Evolutionary conservation across 2,113 vertebrate genomes (phyloP).

Genomic region (Elgaria multicarinata): DNA sequence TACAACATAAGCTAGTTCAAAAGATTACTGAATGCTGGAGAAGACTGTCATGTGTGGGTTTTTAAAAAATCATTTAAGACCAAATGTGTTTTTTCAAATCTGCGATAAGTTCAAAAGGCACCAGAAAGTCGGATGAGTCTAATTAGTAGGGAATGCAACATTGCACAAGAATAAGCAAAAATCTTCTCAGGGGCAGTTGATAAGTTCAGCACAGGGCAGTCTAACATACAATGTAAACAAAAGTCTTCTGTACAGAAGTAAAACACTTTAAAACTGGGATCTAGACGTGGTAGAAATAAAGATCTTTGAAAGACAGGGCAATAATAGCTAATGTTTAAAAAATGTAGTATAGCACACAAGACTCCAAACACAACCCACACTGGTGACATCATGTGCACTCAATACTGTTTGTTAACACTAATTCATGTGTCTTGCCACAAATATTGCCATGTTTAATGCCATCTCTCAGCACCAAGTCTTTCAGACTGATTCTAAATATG

Average conservation of each 20-base stretch:
- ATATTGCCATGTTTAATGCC: not conserved
- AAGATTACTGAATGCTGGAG: constrained; percentile 53
- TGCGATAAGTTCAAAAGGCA: constrained; percentile 66
- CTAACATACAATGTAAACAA: constrained; percentile 35
- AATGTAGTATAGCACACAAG: not conserved
- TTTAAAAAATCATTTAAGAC: constrained; percentile 32
- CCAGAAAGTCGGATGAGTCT: constrained; percentile 64
- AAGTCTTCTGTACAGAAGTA: not conserved
- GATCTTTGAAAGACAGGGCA: not conserved
- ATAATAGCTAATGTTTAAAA: not conserved
- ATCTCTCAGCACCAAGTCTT: not conserved
- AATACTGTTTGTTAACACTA: not conserved
- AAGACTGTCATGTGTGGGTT: constrained; percentile 33
- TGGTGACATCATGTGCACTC: not conserved
- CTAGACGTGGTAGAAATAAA: not conserved
- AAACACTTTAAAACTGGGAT: not conserved
- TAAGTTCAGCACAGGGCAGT: constrained; percentile 48
- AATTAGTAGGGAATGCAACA: constrained; percentile 72
- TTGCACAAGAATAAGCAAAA: constrained; percentile 72
- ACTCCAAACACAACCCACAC: not conserved
- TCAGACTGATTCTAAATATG: not conserved
- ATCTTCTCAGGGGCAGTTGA: constrained; percentile 55
- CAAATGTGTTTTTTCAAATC: constrained; percentile 66
- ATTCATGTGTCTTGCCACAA: not conserved
- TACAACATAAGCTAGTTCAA: constrained; percentile 57